A percentile compares a stretch with the other conserved stretches of the same genome.
Evolutionary conservation across 2,888 invertebrate species (phyloP).

Genomic region (Spisula solida): DNA sequence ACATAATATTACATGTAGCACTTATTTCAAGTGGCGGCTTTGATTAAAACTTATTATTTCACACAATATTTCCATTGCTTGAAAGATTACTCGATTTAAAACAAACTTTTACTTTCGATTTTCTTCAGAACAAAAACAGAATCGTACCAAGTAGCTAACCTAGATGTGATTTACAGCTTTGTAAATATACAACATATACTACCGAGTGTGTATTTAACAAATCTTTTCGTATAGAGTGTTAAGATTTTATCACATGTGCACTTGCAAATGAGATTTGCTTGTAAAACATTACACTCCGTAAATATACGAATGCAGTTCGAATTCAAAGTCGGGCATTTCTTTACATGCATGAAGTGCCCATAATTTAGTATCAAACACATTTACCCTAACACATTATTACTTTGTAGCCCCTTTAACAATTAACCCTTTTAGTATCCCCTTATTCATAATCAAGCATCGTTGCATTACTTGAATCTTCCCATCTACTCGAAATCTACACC

Average conservation of each 20-base stretch:
- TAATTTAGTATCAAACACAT: too few species aligned
- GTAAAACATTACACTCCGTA: neutral
- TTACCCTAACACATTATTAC: too few species aligned
- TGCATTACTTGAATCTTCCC: too few species aligned
- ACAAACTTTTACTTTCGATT: neutral
- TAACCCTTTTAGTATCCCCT: too few species aligned
- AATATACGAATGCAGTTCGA: too few species aligned
- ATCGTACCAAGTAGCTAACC: neutral
- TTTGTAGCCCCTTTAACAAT: too few species aligned
- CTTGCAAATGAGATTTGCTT: neutral
- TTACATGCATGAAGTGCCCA: too few species aligned
- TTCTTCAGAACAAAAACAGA: neutral
- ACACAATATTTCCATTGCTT: neutral
- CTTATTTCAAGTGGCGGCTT: slow-evolving; percentile 5
- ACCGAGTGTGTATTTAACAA: neutral
- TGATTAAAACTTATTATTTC: neutral
- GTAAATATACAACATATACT: neutral
- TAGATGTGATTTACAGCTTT: neutral
- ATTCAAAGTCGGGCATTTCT: too few species aligned
- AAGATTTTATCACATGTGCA: neutral
- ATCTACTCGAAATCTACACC: too few species aligned
- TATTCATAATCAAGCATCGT: too few species aligned
- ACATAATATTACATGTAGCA: neutral
- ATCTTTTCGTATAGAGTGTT: neutral
- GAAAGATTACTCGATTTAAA: slow-evolving; percentile 18